A percentile compares a stretch with the other conserved stretches of the same genome.
phyloP scores from a whole-genome alignment of 1,140 invertebrate genomes.

The Orchesella cincta region DNA sequence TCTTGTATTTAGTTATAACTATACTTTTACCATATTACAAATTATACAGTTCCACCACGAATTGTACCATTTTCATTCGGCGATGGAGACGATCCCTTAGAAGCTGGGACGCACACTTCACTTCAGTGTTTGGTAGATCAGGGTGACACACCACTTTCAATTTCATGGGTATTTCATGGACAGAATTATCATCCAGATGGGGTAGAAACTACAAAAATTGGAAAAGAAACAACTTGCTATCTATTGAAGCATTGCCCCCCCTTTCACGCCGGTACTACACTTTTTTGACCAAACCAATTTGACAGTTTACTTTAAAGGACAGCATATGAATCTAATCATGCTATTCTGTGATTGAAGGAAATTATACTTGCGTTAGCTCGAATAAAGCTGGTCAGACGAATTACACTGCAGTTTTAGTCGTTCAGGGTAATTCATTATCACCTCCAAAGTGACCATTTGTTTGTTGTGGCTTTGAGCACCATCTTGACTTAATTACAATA shows the following conservation, averaged over 20 bases:
- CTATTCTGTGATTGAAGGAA: conserved; percentile 33
- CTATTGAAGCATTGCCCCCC: conserved; percentile 56
- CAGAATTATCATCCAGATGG: conserved; percentile 52
- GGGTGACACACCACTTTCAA: conserved; percentile 70
- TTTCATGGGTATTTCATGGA: conserved; percentile 53
- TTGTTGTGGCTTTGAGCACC: no score
- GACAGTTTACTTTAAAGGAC: neutral
- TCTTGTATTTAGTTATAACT: no score
- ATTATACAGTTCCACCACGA: conserved; percentile 70
- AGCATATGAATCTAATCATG: neutral
- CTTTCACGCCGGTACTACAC: conserved; percentile 56
- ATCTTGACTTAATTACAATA: no score
- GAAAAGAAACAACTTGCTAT: conserved; percentile 64
- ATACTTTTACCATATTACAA: no score
- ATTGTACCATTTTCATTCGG: conserved; percentile 73
- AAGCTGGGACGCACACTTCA: conserved; percentile 62
- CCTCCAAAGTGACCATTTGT: no score
- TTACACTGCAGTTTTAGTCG: conserved; percentile 66
- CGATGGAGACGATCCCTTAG: conserved; percentile 64
- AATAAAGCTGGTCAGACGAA: conserved; percentile 61
- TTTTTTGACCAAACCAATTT: neutral
- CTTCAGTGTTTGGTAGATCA: conserved; percentile 71
- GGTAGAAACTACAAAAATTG: conserved; percentile 60
- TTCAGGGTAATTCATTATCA: conserved; percentile 61
- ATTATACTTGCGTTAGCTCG: conserved; percentile 50